Conservation (phyloP, 2,113 vertebrate species). For the Pyrgilauda ruficollis region DNA sequence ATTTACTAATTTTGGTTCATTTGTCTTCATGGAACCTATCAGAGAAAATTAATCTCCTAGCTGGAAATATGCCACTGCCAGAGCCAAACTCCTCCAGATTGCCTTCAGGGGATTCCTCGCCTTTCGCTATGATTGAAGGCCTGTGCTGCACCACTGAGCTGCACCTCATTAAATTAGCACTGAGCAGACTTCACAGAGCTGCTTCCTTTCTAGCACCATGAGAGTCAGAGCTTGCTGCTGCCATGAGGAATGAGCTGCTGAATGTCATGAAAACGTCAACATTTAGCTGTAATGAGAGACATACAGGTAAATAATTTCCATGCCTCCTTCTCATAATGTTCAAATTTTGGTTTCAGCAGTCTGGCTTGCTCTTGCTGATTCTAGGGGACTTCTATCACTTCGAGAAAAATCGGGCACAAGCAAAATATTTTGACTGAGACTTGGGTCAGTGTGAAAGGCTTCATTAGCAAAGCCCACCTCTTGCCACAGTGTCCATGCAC, state of each 20-base stretch:
- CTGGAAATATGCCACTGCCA: background rate
- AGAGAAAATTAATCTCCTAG: background rate
- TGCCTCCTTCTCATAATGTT: background rate
- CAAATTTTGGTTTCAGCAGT: background rate
- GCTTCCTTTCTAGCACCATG: background rate
- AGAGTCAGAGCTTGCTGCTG: background rate
- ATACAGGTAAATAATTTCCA: background rate
- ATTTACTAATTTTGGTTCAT: background rate
- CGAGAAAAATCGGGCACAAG: rapidly evolving
- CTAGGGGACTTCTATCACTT: background rate
- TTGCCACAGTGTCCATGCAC: background rate
- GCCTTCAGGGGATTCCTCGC: background rate
- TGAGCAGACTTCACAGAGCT: background rate
- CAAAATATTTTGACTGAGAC: background rate
- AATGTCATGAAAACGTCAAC: background rate
- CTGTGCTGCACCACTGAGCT: background rate
- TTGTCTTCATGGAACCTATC: slow-evolving; percentile 14
- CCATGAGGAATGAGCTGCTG: background rate
- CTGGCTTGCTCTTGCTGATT: background rate
- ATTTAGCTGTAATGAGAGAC: background rate
- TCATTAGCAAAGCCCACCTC: background rate
- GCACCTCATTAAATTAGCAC: slow-evolving; percentile 9
- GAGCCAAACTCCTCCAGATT: background rate
- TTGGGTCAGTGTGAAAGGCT: background rate
- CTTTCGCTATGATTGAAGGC: slow-evolving; percentile 8